These are phyloP conservation scores for Apis laboriosa DNA, from an alignment of 1,140 invertebrate species.

Conservation along the genomic window DNA sequence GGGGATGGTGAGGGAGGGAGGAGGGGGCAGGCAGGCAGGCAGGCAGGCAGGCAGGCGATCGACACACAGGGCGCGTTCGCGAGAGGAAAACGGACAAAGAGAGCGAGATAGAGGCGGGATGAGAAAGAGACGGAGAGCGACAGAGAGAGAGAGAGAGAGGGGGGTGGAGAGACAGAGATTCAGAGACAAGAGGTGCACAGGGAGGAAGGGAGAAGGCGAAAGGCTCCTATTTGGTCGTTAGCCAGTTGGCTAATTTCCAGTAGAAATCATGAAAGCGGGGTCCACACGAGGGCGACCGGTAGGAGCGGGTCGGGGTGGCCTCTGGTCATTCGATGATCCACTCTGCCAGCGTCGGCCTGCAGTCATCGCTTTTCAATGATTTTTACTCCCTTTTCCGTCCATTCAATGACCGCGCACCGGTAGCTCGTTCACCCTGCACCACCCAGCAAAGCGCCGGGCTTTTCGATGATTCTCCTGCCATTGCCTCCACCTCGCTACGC, in stretches of 20 bases:
- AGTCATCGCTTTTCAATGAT: constrained; percentile 80
- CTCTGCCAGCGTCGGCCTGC: constrained; percentile 68
- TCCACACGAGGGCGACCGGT: constrained; percentile 57
- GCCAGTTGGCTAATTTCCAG: constrained; percentile 81
- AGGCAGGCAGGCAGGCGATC: constrained; percentile 42
- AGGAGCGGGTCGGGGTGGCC: constrained; percentile 60
- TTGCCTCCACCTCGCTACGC: constrained; percentile 48
- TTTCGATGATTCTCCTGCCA: constrained; percentile 77
- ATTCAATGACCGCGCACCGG: constrained; percentile 79
- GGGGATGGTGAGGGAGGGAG: constrained; percentile 1
- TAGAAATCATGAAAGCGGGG: constrained; percentile 78
- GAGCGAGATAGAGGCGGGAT: constrained; percentile 31
- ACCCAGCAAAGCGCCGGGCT: constrained; percentile 62
- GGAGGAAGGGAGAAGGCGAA: constrained; percentile 62
- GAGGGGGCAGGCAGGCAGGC: constrained; percentile 48
- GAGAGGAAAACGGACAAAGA: constrained; percentile 36
- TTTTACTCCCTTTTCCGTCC: constrained; percentile 77
- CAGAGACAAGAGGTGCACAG: constrained; percentile 40
- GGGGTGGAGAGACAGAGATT: constrained; percentile 40
- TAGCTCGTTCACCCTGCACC: constrained; percentile 62
- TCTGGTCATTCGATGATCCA: constrained; percentile 80
- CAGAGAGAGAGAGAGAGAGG: constrained; percentile 49
- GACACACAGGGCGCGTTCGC: constrained; percentile 26
- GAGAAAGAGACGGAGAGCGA: constrained; percentile 33
- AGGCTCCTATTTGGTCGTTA: constrained; percentile 79